Base-by-base conservation (phyloP, 2,113 vertebrate genomes). In the Lophura nycthemera region DNA sequence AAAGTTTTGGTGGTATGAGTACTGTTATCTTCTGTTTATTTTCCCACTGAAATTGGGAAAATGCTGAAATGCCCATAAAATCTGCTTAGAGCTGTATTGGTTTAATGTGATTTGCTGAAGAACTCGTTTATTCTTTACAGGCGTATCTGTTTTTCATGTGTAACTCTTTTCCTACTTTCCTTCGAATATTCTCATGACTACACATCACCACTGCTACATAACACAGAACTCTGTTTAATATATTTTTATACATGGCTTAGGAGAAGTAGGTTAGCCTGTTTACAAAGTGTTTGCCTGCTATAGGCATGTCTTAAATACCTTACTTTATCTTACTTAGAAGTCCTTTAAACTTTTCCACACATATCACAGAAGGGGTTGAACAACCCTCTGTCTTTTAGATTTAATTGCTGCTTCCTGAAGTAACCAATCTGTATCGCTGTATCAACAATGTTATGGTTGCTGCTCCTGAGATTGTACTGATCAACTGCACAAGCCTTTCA, bases 401-500 rank as follows among this genome's bases (percentile, higher is more conserved):
- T 63, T 83, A 88, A 95, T 11, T 84, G 56, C 36, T 92, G 54
- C 47, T 76, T 88, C 74, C 64, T 69, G 66, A 90, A 86, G 84
- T 22, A 14, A 86, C 29, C 50, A 84, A 43, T 21, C 29, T 38
- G 3, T 72, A 88, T 57, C 80, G 74, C 24, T 56, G 36, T 42
- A 78, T 77, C 72, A 88, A 52, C 83, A 73, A 27, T 38, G 40
- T 63, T 83, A 83, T 0, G 13, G 32, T 65, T 93, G 47, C 80
- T 90, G 72, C 63, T 29, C 8, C 32, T 86, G 71, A 83, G 75
- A 61, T 47, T 92, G 66, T 45, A 13, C 65, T 83, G 65, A 93
- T 91, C 64, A 89, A 42, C n/a, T 78, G 79, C 88, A 74, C 38
- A 92, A 94, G 63, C 38, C 6, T 90, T 83, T 86, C 72, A 90